Percentiles rank a stretch among this genome's conserved stretches.
phyloP scores from a whole-genome alignment of 2,113 vertebrate species.

The Archilochus colubris region DNA sequence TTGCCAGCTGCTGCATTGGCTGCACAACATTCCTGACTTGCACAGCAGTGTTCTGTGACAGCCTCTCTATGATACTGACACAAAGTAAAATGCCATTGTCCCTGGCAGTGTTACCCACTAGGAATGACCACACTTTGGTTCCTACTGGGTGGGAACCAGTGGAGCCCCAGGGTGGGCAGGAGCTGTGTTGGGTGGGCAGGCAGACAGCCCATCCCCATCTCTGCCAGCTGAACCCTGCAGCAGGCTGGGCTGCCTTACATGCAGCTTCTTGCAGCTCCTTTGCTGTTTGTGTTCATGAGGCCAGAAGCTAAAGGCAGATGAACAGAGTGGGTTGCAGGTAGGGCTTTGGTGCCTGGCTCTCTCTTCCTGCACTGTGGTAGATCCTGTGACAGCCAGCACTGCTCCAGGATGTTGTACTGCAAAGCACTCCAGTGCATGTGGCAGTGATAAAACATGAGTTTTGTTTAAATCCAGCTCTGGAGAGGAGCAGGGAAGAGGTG shows the following conservation, averaged over 20 bases:
- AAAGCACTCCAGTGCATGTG: background rate
- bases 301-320: background rate
- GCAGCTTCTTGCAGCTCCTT: background rate
- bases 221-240: too few relatives aligned
- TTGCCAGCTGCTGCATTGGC: background rate
- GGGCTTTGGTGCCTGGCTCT: background rate
- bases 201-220: background rate
- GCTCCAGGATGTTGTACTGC: background rate
- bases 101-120: background rate
- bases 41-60: background rate
- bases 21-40: background rate
- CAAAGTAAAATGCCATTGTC: background rate
- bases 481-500: background rate
- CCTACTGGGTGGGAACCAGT: background rate
- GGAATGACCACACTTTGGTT: background rate
- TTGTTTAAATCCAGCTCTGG: background rate
- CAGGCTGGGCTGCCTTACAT: background rate
- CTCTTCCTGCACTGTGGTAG: background rate
- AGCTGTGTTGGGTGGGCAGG: rapidly evolving
- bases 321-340: background rate
- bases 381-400: background rate
- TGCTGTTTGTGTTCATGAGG: background rate
- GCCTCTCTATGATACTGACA: rapidly evolving
- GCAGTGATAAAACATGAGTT: background rate
- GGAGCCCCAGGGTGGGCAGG: too few relatives aligned